Base-by-base conservation (phyloP, 2,888 invertebrate genomes). In the Chymomyza amoena region DNA sequence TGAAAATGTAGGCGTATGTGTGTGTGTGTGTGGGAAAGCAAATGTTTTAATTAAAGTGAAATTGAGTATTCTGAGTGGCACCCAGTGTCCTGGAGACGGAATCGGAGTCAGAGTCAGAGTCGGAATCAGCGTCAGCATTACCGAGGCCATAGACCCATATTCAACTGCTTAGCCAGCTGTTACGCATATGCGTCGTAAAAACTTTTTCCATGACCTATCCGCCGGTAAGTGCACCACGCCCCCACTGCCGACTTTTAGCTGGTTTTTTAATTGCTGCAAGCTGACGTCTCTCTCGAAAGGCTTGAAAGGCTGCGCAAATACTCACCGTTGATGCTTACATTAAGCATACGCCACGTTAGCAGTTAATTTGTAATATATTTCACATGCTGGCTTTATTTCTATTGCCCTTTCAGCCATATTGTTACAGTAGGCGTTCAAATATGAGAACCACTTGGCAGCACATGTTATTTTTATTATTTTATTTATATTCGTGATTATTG, bases 11-110 rank as follows among this genome's bases (percentile, higher is more conserved):
- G 25, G 25, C 25, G 61, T 61, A 6, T 45, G 63, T 25, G 28
- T 36, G 54, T 70, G 62, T 66, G 57, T 67, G 20, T 63, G 66
- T 65, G 63, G 64, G 61, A 51, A 32, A 66, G 66, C 71, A 75
- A 83, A 88, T 88, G 89, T 89, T 89, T 88, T 88, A 88, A 89
- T 89, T 88, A 89, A 87, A 88, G 88, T 87, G 83, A 81, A 88
- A 86, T 84, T 87, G 86, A 87, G 87, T 81, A 87, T 84, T 86
- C 88, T 78, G 78, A 87, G 87, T 84, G 80, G 84, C 79, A 70
- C 16, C 52, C 51, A 6, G 51, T 16, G 6, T 15, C 6, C 15
- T 15, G 56, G 10, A 20, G 56, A 10, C 16, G 1, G 10, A 1
- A 25, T 20, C 52, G 56, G 10, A 20, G 56, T 20, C 16, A 1